phyloP scores from a whole-genome alignment of 1,140 invertebrate genomes.

The Drosophila parabipectinata region DNA sequence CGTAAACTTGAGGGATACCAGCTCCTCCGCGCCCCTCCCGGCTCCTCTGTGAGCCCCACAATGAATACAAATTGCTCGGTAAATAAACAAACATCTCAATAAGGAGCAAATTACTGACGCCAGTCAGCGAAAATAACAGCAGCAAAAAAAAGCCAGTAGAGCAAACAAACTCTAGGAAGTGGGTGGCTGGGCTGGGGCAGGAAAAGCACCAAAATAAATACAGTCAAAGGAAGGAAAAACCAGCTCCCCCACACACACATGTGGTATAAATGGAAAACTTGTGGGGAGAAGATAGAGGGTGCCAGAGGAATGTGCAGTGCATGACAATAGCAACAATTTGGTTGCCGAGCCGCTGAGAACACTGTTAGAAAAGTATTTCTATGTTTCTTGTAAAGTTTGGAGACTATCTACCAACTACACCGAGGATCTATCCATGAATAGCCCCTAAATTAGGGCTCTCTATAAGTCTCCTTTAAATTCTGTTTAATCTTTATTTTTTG shows the following conservation, averaged over 20 bases:
- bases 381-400: too few species aligned
- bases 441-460: neutral
- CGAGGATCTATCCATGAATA: too few species aligned
- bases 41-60: constrained; percentile 52
- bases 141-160: constrained; percentile 13
- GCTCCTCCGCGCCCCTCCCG: neutral
- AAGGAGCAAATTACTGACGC: constrained; percentile 82
- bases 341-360: constrained; percentile 3
- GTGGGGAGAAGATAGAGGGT: constrained; percentile 4
- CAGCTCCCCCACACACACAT: constrained; percentile 23
- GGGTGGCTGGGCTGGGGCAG: constrained; percentile 1
- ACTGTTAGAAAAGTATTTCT: neutral
- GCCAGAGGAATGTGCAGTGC: constrained; percentile 50
- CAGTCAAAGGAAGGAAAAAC: constrained; percentile 46
- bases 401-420: too few species aligned
- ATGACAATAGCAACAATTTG: constrained; percentile 81
- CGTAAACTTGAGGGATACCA: constrained; percentile 50
- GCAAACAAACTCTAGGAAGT: constrained; percentile 37
- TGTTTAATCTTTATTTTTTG: neutral
- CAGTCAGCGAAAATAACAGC: constrained; percentile 69
- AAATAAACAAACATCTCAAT: constrained; percentile 83
- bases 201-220: constrained; percentile 67
- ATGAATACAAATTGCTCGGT: constrained; percentile 82
- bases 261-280: constrained; percentile 47
- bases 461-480: neutral